phyloP scores from a whole-genome alignment of 1,140 invertebrate genomes.

The Myzus persicae region DNA sequence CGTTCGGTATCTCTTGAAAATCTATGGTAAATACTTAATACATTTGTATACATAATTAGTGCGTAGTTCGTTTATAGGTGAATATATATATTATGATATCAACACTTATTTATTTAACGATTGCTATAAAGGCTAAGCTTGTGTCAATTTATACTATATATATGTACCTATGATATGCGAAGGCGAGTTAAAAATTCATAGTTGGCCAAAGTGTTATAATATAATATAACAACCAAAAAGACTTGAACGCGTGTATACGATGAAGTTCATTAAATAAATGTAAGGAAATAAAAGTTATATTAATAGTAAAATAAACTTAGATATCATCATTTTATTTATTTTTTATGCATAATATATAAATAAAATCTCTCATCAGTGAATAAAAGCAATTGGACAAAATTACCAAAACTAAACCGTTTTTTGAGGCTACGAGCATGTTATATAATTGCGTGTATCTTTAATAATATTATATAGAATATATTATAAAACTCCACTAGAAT shows the following conservation, averaged over 20 bases:
- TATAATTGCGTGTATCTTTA: not conserved
- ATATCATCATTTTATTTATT: not conserved
- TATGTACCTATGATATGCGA: not conserved
- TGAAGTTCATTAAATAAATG: not conserved
- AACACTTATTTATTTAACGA: not conserved
- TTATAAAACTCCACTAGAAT: not conserved
- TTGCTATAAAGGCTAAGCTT: not conserved
- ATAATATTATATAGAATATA: not conserved
- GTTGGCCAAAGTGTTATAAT: not conserved
- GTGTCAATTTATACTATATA: not conserved
- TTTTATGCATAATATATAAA: not conserved
- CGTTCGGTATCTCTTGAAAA: not conserved
- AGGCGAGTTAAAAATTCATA: not conserved
- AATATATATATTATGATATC: not conserved
- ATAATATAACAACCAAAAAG: not conserved
- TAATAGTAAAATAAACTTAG: not conserved
- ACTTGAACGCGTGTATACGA: not conserved
- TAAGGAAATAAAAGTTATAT: not conserved
- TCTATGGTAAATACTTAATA: not conserved
- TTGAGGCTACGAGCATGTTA: not conserved
- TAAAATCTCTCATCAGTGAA: not conserved
- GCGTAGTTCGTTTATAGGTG: not conserved
- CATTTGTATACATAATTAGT: not conserved
- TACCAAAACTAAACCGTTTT: not conserved
- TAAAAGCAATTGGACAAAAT: not conserved